These are phyloP conservation scores for Drosophila colorata DNA, from an alignment of 2,888 invertebrate genomes.

Conservation along the genomic window DNA sequence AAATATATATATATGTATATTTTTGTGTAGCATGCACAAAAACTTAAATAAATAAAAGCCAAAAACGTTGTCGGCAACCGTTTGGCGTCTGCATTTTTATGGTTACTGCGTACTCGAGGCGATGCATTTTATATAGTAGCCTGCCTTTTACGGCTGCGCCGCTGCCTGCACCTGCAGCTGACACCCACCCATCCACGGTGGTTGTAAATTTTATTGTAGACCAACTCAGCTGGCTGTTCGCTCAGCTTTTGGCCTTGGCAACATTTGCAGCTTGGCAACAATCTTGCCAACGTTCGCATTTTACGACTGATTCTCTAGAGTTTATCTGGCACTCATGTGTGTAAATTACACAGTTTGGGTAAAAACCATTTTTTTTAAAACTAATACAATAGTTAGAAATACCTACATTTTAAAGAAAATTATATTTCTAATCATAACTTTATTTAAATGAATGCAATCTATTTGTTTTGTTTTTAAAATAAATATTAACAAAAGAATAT, in stretches of 20 bases:
- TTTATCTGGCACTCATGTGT: conserved; percentile 25
- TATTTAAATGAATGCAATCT: too few species aligned
- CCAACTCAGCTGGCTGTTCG: conserved; percentile 7
- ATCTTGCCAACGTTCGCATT: conserved; percentile 45
- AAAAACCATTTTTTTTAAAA: conserved; percentile 37
- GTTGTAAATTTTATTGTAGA: conserved; percentile 53
- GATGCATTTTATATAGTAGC: conserved; percentile 56
- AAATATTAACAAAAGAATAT: too few species aligned
- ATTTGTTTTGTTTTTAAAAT: too few species aligned
- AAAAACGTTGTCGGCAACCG: conserved; percentile 23
- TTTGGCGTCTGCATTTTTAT: conserved; percentile 55
- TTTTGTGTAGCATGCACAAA: conserved; percentile 29
- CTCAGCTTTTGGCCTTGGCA: conserved; percentile 36
- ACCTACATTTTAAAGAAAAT: too few species aligned
- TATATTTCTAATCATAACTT: too few species aligned
- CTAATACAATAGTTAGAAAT: conserved; percentile 43
- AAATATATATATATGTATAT: background rate
- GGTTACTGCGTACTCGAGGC: conserved; percentile 48
- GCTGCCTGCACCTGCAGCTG: conserved; percentile 29
- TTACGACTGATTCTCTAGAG: conserved; percentile 46
- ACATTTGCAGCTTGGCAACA: conserved; percentile 52
- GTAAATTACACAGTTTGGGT: conserved; percentile 35
- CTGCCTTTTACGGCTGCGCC: conserved; percentile 53
- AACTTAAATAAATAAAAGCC: conserved; percentile 65
- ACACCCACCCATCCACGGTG: conserved; percentile 29